phyloP scores from a whole-genome alignment of 2,113 vertebrate species.

The Talpa occidentalis region DNA sequence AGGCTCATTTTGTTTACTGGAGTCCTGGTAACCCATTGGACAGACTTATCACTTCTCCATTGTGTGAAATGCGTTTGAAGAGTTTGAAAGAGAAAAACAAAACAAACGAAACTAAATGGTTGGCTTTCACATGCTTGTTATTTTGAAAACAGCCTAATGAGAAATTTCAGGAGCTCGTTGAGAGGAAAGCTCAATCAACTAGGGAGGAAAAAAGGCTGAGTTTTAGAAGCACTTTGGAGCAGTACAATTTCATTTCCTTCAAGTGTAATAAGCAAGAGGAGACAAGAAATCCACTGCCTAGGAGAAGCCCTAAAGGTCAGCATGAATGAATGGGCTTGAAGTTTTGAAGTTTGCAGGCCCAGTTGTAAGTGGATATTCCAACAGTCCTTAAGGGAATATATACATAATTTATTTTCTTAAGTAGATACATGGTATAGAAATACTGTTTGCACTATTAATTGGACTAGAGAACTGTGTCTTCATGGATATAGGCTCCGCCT shows the following conservation, averaged over 20 bases:
- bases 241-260: constrained; percentile 46
- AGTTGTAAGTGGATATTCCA: not conserved
- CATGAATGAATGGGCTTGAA: constrained; percentile 53
- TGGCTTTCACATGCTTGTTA: not conserved
- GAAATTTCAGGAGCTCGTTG: constrained; percentile 51
- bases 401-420: constrained; percentile 75
- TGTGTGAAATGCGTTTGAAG: not conserved
- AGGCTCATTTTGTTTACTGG: not conserved
- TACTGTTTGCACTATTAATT: constrained; percentile 66
- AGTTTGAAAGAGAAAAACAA: constrained; percentile 40
- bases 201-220: not conserved
- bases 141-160: constrained; percentile 71
- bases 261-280: constrained; percentile 50
- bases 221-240: not conserved
- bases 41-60: not conserved
- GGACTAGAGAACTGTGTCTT: constrained; percentile 56
- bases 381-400: constrained; percentile 48
- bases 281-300: not conserved
- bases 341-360: not conserved
- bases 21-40: constrained; percentile 30
- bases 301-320: constrained; percentile 57
- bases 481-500: not conserved
- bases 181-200: constrained; percentile 20
- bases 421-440: constrained; percentile 39
- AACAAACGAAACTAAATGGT: not conserved